Percentiles rank a stretch among this genome's conserved stretches.
phyloP scores from a whole-genome alignment of 2,888 invertebrate species.

The Pachliopta kotzebuea region DNA sequence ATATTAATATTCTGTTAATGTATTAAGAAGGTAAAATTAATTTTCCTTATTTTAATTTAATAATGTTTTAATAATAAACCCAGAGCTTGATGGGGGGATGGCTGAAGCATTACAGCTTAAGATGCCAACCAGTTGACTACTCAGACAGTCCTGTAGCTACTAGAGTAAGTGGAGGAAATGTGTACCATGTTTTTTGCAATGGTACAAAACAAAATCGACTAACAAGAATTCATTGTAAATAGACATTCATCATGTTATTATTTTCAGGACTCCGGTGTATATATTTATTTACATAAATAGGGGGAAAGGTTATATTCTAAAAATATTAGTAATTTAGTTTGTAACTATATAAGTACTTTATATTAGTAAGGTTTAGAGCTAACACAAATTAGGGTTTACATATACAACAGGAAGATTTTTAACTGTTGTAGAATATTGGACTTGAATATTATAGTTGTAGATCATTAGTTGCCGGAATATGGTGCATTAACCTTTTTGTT shows the following conservation, averaged over 20 bases:
- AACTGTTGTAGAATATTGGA: slow-evolving; percentile 25
- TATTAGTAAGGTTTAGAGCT: slow-evolving; percentile 12
- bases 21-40: neutral
- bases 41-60: slow-evolving; percentile 33
- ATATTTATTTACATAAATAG: slow-evolving; percentile 34
- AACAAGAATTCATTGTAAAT: slow-evolving; percentile 69
- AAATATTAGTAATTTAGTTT: slow-evolving; percentile 19
- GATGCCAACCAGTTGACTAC: slow-evolving; percentile 96
- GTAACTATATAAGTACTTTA: slow-evolving; percentile 6
- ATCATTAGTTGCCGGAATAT: slow-evolving; percentile 31
- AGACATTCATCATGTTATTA: slow-evolving; percentile 50
- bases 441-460: slow-evolving; percentile 24
- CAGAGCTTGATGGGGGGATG: slow-evolving; percentile 94
- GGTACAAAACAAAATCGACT: slow-evolving; percentile 48
- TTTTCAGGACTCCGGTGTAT: slow-evolving; percentile 54
- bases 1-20: too few species aligned
- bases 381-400: slow-evolving; percentile 24
- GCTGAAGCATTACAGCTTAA: slow-evolving; percentile 93
- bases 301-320: slow-evolving; percentile 36
- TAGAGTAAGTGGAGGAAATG: slow-evolving; percentile 85
- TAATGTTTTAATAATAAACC: slow-evolving; percentile 55
- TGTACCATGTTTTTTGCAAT: slow-evolving; percentile 38
- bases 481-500: slow-evolving; percentile 36
- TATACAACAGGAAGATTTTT: slow-evolving; percentile 4
- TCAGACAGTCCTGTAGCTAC: slow-evolving; percentile 88